Conservation (phyloP, 2,113 vertebrate genomes). For the Trichomycterus rosablanca region DNA sequence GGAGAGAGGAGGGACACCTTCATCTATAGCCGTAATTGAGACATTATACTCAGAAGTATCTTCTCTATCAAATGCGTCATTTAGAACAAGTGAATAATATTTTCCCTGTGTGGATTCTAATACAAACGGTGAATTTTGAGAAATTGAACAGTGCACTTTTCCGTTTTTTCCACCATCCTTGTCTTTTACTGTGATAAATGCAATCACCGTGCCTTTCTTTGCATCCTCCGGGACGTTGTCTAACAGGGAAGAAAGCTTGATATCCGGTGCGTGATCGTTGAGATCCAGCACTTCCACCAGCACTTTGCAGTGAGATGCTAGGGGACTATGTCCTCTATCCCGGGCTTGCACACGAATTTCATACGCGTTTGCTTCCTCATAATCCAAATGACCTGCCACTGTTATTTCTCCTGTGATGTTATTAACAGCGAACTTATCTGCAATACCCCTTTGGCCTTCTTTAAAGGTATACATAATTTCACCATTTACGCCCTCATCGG, state of each 20-base stretch:
- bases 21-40: slow-evolving; percentile 50
- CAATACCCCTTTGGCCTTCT: slow-evolving; percentile 10
- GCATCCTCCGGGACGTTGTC: slow-evolving; percentile 64
- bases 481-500: slow-evolving; percentile 53
- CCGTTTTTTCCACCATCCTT: slow-evolving; percentile 62
- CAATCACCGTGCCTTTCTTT: slow-evolving; percentile 62
- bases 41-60: slow-evolving; percentile 45
- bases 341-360: slow-evolving; percentile 71
- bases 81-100: slow-evolving; percentile 50
- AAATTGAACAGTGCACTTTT: slow-evolving; percentile 43
- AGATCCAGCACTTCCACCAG: slow-evolving; percentile 68
- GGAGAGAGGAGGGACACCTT: slow-evolving; percentile 50
- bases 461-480: slow-evolving; percentile 34
- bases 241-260: slow-evolving; percentile 66
- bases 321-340: slow-evolving; percentile 64
- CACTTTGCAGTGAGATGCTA: slow-evolving; percentile 73
- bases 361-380: slow-evolving; percentile 66
- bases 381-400: slow-evolving; percentile 67
- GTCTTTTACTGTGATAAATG: slow-evolving; percentile 67
- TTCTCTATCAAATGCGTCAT: slow-evolving; percentile 57
- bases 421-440: slow-evolving; percentile 17
- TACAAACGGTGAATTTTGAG: slow-evolving; percentile 41
- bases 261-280: slow-evolving; percentile 78
- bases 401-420: slow-evolving; percentile 44
- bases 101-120: slow-evolving; percentile 48